phyloP scores from a whole-genome alignment of 2,797 vertebrate genomes.

The Lates japonicus region DNA sequence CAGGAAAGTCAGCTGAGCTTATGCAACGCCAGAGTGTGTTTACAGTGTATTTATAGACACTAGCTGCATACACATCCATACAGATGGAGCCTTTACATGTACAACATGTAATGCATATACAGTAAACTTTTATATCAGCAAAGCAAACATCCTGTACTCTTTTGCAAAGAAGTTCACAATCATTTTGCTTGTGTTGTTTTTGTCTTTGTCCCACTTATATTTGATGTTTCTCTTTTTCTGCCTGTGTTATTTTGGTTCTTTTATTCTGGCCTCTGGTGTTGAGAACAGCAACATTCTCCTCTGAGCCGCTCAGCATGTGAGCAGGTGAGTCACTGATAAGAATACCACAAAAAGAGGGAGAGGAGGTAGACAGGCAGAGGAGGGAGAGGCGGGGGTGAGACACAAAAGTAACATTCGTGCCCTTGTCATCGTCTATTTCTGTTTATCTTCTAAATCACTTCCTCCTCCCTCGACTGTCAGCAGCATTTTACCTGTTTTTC shows the following conservation, averaged over 20 bases:
- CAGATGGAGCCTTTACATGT: constrained; percentile 30
- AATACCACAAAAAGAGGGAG: constrained; percentile 46
- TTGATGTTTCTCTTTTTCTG: background rate
- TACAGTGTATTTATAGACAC: constrained; percentile 80
- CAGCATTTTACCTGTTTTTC: constrained; percentile 26
- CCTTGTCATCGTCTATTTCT: background rate
- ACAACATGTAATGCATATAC: background rate
- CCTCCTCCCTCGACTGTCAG: background rate
- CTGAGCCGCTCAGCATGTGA: constrained; percentile 38
- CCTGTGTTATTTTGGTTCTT: constrained; percentile 5
- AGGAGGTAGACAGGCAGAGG: background rate
- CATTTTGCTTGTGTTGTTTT: background rate
- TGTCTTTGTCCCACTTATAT: background rate
- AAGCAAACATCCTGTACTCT: background rate
- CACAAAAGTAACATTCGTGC: constrained; percentile 6
- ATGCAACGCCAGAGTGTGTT: constrained; percentile 72
- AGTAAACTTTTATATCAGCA: background rate
- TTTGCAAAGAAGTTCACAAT: background rate
- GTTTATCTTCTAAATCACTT: background rate
- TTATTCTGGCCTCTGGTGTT: constrained; percentile 34
- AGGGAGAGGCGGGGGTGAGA: background rate
- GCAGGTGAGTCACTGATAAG: constrained; percentile 67
- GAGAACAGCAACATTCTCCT: constrained; percentile 34
- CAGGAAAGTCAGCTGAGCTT: constrained; percentile 78
- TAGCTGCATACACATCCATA: constrained; percentile 37